Percentiles rank a stretch among this genome's conserved stretches.
phyloP scores from a whole-genome alignment of 2,113 vertebrate species.

The Cervus canadensis region DNA sequence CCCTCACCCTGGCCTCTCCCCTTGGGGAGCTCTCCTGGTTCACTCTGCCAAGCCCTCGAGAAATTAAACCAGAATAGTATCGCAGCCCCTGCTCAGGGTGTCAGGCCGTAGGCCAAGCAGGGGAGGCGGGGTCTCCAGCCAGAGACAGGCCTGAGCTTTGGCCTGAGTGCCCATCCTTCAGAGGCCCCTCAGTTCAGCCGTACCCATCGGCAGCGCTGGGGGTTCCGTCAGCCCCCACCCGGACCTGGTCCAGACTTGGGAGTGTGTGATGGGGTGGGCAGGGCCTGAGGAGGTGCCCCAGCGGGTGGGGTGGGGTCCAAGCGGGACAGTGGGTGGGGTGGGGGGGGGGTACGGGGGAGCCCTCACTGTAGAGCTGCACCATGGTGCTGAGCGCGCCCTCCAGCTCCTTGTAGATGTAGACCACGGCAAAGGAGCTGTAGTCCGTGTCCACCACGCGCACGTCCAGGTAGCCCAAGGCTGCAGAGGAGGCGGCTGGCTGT shows the following conservation, averaged over 20 bases:
- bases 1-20: fast-evolving
- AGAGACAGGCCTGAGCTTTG: neutral
- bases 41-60: neutral
- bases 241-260: neutral
- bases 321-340: too few species aligned
- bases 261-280: fast-evolving
- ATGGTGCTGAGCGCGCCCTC: too few species aligned
- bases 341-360: too few species aligned
- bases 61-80: neutral
- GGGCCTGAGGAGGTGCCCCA: neutral
- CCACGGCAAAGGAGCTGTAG: too few species aligned
- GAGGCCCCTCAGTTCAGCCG: neutral
- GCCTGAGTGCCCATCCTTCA: neutral
- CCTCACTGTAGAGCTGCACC: too few species aligned
- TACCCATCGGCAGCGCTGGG: fast-evolving
- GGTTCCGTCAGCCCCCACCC: neutral
- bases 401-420: too few species aligned
- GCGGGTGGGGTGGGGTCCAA: neutral
- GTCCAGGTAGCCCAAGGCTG: too few species aligned
- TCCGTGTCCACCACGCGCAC: too few species aligned
- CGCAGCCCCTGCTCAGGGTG: too few species aligned
- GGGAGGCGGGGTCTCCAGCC: neutral
- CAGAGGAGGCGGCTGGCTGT: too few species aligned
- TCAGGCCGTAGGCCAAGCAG: neutral
- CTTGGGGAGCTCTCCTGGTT: neutral